phyloP scores from a whole-genome alignment of 1,140 invertebrate genomes.

The Diabrotica virgifera region DNA sequence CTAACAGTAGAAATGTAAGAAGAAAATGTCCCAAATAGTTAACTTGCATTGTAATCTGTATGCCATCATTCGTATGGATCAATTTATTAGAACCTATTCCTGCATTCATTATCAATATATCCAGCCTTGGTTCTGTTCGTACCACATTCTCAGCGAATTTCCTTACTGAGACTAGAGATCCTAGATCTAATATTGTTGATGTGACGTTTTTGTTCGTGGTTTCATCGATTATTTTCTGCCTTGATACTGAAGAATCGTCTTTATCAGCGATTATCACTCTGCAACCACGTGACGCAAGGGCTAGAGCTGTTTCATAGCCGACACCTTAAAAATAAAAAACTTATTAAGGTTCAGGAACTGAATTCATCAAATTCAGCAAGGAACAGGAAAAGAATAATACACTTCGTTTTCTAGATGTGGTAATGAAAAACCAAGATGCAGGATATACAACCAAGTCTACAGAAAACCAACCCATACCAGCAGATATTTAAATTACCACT shows the following conservation, averaged over 20 bases:
- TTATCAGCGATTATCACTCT: constrained; percentile 41
- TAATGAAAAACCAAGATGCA: too few species aligned
- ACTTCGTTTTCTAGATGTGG: too few species aligned
- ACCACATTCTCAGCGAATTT: constrained; percentile 52
- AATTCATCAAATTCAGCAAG: too few species aligned
- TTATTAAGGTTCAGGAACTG: too few species aligned
- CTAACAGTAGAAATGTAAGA: constrained; percentile 59
- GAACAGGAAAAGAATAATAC: too few species aligned
- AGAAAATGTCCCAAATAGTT: constrained; percentile 68
- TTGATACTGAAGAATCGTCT: constrained; percentile 42
- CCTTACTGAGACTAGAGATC: constrained; percentile 51
- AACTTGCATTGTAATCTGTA: constrained; percentile 59
- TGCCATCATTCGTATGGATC: constrained; percentile 56
- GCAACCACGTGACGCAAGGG: constrained; percentile 37
- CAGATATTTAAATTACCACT: too few species aligned
- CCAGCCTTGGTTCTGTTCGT: constrained; percentile 52
- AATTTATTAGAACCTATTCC: constrained; percentile 45
- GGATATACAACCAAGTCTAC: too few species aligned
- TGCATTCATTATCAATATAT: constrained; percentile 68
- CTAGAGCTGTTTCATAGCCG: constrained; percentile 39
- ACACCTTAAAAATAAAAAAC: constrained; percentile 29
- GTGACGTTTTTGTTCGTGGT: constrained; percentile 45
- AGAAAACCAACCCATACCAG: too few species aligned
- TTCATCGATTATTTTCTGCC: constrained; percentile 40
- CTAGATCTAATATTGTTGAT: constrained; percentile 46